Evolutionary conservation across 2,797 vertebrate genomes (phyloP).

Genomic region (Scomberomorus guttatus): DNA sequence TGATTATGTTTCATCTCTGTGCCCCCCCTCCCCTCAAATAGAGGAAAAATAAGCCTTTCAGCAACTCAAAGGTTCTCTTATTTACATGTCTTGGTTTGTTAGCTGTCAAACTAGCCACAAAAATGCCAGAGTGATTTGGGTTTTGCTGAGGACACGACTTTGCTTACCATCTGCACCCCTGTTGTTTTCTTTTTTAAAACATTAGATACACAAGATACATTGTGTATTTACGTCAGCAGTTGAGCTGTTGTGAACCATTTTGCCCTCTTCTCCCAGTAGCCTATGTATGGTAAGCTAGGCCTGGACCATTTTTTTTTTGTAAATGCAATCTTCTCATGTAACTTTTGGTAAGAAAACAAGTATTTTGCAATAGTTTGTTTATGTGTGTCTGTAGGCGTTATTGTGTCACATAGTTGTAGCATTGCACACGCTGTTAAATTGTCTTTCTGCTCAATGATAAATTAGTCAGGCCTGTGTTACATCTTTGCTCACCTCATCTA

Average conservation of each 20-base stretch:
- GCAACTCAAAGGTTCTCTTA: neutral
- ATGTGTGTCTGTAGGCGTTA: neutral
- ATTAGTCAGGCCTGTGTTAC: conserved; percentile 62
- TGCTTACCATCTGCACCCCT: no score
- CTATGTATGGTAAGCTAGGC: neutral
- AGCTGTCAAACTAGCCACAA: neutral
- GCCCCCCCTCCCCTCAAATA: no score
- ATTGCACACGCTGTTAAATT: conserved; percentile 53
- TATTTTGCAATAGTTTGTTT: neutral
- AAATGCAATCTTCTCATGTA: neutral
- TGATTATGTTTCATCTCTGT: no score
- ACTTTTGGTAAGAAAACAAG: neutral
- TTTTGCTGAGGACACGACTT: neutral
- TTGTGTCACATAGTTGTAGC: conserved; percentile 42
- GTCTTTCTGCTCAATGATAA: conserved; percentile 66
- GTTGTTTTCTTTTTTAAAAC: neutral
- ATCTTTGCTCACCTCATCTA: conserved; percentile 76
- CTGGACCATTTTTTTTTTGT: no score
- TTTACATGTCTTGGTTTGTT: neutral
- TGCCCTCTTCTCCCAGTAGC: neutral
- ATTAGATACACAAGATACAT: neutral
- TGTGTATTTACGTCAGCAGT: neutral
- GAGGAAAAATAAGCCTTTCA: neutral
- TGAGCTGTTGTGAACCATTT: neutral
- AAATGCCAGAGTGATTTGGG: no score